Base-by-base conservation (phyloP, 1,140 invertebrate species). In the Ceratoteleas bidentatus region DNA sequence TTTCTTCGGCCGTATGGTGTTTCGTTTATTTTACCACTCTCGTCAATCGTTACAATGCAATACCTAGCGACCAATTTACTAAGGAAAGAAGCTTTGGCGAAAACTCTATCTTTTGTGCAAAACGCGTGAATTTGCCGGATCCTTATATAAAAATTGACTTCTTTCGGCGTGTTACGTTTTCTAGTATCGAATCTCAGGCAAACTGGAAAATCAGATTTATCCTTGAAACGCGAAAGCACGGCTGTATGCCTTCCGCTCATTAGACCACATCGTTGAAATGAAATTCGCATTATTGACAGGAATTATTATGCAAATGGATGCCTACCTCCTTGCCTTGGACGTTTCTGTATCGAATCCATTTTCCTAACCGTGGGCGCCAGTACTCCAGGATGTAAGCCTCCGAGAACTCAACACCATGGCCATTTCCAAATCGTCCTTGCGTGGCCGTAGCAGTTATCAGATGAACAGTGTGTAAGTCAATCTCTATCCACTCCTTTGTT, bases 371-470 rank as follows among this genome's bases (percentile, higher is more conserved):
- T 1, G 95, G 94, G 76, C 95, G 87, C 94, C 94, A 96, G 86
- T 97, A 97, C 83, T 97, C 96, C 15, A 97, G 88, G 50, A 95
- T 88, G 88, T 96, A 97, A 32, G 94, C 92, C 85, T 96, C 95
- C 6, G 95, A 93, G 87, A 91, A 97, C 88, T 97, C 96, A 73
- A 94, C 93, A 49, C 96, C 96, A 83, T 96, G 93, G 16, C 96
- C 96, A 87, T 97, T 97, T 1, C 96, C 96, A 87, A 97, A 97
- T 36, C 96, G 93, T 14, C 96, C 96, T 87, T 97, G 96, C 13
- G 95, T 96, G 83, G 95, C 95, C 0, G 96, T 94, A 3, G 93
- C 94, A 2, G 95, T 96, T 85, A 97, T 95, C 85, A 96, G 93
- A 89, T 95, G 94, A 24, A 96, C 93, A 13, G 91, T 92, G 74